phyloP scores from a whole-genome alignment of 1,140 invertebrate genomes.

The Polyergus mexicanus region DNA sequence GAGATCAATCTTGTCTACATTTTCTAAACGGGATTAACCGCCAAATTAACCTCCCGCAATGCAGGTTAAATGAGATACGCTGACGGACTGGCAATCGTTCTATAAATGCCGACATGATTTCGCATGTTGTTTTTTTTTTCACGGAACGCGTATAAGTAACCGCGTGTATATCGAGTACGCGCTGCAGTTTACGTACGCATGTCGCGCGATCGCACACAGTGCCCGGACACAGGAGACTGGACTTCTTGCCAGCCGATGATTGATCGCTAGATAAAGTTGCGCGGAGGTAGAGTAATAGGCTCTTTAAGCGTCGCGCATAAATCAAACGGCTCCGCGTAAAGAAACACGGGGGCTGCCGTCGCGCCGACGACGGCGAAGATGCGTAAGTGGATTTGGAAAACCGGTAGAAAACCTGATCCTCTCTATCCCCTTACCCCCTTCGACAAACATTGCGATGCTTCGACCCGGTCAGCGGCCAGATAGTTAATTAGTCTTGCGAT shows the following conservation, averaged over 20 bases:
- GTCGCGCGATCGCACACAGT: constrained; percentile 36
- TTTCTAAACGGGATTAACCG: constrained; percentile 9
- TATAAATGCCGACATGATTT: constrained; percentile 37
- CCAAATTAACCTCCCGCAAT: constrained; percentile 26
- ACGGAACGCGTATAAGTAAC: background rate
- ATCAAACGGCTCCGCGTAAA: constrained; percentile 71
- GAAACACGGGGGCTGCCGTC: constrained; percentile 57
- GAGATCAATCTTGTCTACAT: background rate
- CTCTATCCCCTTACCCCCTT: too few relatives aligned
- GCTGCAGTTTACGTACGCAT: background rate
- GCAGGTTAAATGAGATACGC: constrained; percentile 7
- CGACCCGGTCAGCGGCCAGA: constrained; percentile 41
- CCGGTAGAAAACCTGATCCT: constrained; percentile 75
- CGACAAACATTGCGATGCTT: background rate
- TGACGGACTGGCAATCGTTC: constrained; percentile 1
- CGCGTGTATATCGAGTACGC: background rate
- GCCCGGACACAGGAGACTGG: background rate
- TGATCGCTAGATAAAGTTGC: constrained; percentile 72
- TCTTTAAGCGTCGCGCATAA: constrained; percentile 73
- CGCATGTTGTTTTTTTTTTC: constrained; percentile 41
- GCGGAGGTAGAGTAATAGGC: constrained; percentile 72
- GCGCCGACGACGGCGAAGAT: constrained; percentile 66
- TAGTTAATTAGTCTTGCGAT: constrained; percentile 54
- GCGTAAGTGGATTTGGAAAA: constrained; percentile 76
- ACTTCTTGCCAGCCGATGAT: constrained; percentile 61